Base-by-base conservation (phyloP, 2,113 vertebrate species). In the Hypanus sabinus region DNA sequence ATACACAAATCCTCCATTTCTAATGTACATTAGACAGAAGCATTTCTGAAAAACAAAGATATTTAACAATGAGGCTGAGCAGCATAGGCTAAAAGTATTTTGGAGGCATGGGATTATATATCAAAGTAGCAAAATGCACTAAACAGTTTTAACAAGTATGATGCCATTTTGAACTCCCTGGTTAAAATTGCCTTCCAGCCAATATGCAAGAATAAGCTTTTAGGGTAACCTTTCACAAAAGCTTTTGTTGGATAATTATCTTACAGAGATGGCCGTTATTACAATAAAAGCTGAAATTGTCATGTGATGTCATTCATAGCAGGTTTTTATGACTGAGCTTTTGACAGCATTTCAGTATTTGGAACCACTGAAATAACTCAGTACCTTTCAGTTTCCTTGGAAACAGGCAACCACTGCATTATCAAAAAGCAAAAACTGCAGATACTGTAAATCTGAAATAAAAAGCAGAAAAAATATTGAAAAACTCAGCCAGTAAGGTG, bases 171-270 rank as follows among this genome's bases (percentile, higher is more conserved):
- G 60, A 33, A 65, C 22, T 88, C 22, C 8, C 85, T 65, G n/a
- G 30, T 90, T 60, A 90, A 90, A 90, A 90, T 65, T 90, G 85
- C 20, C 65, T 90, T 90, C 85, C 33, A 68, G 30, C 30, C 8
- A 30, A 90, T 16, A 33, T 65, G 30, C 20, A 90, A 90, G 60
- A 68, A 36, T 90, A 68, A 90, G 85, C 60, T 90, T 65, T 90
- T 65, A 90, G 60, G 60, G 30, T 90, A 90, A 90, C 30, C 5
- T 90, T 68, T 90, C 65, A 90, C 62, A n/a, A 90, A 90, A 90
- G 60, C 85, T 90, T 90, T 65, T 65, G 57, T 65, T 65, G 5
- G 60, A 90, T 65, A 90, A 90, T 90, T 68, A 90, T 30, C 30
- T 33, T 65, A 88, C 24, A 30, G 60, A 65, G 85, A 90, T 65